Base-by-base conservation (phyloP, 2,113 vertebrate genomes). In the Taxidea taxus region DNA sequence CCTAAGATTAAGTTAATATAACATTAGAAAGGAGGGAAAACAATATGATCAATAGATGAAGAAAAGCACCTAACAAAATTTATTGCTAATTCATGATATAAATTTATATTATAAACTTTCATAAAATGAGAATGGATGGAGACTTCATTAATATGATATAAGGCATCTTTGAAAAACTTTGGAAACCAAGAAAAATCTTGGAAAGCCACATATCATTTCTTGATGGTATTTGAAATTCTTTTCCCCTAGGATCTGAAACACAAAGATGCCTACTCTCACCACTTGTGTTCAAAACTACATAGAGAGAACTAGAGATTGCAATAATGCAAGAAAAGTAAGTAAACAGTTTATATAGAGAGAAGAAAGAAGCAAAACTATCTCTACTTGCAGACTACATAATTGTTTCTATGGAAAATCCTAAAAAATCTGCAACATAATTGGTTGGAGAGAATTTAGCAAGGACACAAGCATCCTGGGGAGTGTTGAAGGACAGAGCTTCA, bases 241-340 rank as follows among this genome's bases (percentile, higher is more conserved):
- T 87, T 31, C 31, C 3, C 3, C 18, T 80, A 44, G 23, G 34
- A 89, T n/a, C 44, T 84, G 2, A 21, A 93, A 47, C 9, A 85
- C 29, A 85, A 78, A 78, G 27, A 75, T 80, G 18, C 2, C 56
- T n/a, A 62, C 1, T 54, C 29, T 74, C 51, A 81, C 6, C 25
- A 62, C 6, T 47, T 31, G 4, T 75, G 42, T 49, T 75, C 47
- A 87, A 34, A 58, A 49, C 81, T 87, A 49, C 8, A 34, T n/a
- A 51, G 21, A 75, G 37, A 42, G 23, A 51, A 62, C 64, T 93
- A 77, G n/a, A 81, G 23, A 82, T 34, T 93, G 29, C 21, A 81
- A 72, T 86, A 94, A 93, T 56, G 62, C 18, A 93, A 95, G 66
- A 86, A 77, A 93, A 77, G 64, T 78, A 44, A 89, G 56, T 27